Evolutionary conservation across 2,797 vertebrate genomes (phyloP).

Genomic region (Allochrocebus solatus): DNA sequence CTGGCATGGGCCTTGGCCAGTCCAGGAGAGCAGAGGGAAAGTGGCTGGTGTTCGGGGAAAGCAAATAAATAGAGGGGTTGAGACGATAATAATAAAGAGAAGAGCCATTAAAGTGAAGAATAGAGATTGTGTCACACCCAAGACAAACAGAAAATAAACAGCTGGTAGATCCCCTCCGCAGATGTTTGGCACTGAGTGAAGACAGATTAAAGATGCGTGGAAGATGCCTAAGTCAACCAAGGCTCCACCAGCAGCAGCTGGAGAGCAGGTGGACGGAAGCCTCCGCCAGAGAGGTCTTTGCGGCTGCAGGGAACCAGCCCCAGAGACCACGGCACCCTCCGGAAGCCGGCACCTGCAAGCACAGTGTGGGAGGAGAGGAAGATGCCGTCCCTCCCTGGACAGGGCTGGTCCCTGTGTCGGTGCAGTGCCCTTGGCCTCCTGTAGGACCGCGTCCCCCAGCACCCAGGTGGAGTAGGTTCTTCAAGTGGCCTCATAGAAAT

Average conservation of each 20-base stretch:
- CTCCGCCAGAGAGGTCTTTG: neutral
- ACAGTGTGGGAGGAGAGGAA: neutral
- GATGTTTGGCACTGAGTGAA: conserved; percentile 60
- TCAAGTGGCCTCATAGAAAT: neutral
- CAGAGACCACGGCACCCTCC: neutral
- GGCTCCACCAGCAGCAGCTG: conserved; percentile 62
- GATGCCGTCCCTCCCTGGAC: neutral
- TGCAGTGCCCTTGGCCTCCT: rapidly evolving
- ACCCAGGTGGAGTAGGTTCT: neutral
- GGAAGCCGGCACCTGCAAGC: neutral
- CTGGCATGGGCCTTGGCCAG: neutral
- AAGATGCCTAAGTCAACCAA: neutral
- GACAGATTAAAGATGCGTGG: conserved; percentile 51
- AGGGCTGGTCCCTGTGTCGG: neutral
- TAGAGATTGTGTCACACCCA: conserved; percentile 65
- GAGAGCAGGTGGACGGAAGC: conserved; percentile 70
- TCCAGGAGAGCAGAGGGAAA: conserved; percentile 40
- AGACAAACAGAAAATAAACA: conserved; percentile 76
- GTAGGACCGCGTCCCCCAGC: neutral
- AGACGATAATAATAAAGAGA: conserved; percentile 60
- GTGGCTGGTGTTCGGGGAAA: neutral
- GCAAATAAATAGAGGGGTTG: conserved; percentile 65
- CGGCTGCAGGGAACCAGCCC: neutral
- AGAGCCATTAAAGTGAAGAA: conserved; percentile 58
- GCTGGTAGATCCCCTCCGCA: conserved; percentile 49